Percentiles rank a stretch among this genome's conserved stretches.
Evolutionary conservation across 2,888 invertebrate species (phyloP).

Genomic region (Agonopterix arenella): DNA sequence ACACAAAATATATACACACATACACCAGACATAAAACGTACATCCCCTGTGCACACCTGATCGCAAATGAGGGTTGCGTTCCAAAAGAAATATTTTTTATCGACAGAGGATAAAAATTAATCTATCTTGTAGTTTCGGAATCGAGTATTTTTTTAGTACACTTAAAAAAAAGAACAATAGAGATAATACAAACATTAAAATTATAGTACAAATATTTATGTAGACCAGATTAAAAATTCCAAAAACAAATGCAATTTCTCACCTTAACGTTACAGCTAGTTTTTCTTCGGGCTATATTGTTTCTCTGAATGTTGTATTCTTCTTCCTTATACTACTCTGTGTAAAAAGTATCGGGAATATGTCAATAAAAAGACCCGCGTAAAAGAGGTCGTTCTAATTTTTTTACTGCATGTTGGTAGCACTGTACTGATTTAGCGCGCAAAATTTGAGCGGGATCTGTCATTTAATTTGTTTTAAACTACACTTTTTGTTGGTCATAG

Average conservation of each 20-base stretch:
- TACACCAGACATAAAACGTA: too few relatives aligned
- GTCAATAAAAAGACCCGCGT: too few relatives aligned
- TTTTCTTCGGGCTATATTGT: slow-evolving; percentile 20
- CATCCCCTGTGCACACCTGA: too few relatives aligned
- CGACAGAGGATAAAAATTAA: slow-evolving; percentile 10
- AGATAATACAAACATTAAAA: too few relatives aligned
- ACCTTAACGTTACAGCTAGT: slow-evolving; percentile 22
- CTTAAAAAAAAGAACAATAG: not conserved
- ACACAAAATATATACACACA: too few relatives aligned
- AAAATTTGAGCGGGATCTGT: too few relatives aligned
- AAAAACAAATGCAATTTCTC: slow-evolving; percentile 3
- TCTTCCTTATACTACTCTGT: slow-evolving; percentile 13
- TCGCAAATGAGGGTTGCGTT: slow-evolving; percentile 1
- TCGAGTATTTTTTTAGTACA: slow-evolving; percentile 1
- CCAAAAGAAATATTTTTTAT: slow-evolving; percentile 7
- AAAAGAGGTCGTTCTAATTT: too few relatives aligned
- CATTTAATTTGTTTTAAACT: too few relatives aligned
- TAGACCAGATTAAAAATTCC: slow-evolving; percentile 9
- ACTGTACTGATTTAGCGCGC: too few relatives aligned
- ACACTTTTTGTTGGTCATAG: too few relatives aligned
- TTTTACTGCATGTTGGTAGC: too few relatives aligned
- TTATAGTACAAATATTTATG: slow-evolving; percentile 5
- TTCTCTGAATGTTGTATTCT: slow-evolving; percentile 18
- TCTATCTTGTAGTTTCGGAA: slow-evolving; percentile 11
- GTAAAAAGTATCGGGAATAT: too few relatives aligned